Conservation (phyloP, 2,113 vertebrate species). For the Siniperca knerii region DNA sequence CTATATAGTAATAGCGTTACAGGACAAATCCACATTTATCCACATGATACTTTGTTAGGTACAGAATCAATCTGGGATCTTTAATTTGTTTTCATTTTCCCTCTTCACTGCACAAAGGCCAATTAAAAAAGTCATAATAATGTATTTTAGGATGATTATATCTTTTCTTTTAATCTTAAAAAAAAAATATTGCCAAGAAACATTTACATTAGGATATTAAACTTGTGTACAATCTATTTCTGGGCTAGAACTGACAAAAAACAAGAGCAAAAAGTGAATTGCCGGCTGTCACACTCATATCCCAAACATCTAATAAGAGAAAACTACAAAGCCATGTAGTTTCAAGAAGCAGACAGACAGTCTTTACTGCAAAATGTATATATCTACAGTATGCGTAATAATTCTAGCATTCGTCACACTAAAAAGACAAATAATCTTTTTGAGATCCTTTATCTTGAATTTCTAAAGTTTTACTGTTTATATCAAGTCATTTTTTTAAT, state of each 20-base stretch:
- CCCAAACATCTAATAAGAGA: background rate
- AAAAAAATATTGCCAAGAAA: background rate
- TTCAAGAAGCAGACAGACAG: background rate
- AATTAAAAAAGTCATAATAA: background rate
- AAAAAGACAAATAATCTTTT: background rate
- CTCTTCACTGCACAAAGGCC: background rate
- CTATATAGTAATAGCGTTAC: background rate
- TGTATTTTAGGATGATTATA: background rate
- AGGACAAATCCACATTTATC: conserved; percentile 6
- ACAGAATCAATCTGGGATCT: background rate
- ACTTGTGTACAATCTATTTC: background rate
- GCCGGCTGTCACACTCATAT: background rate
- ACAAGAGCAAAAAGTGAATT: background rate
- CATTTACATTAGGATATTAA: background rate
- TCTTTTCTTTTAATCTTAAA: background rate
- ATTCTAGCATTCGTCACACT: background rate
- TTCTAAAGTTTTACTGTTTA: too few relatives aligned
- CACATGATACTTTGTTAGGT: background rate
- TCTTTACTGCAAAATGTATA: background rate
- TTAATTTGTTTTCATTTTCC: conserved; percentile 20
- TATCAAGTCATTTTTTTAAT: background rate
- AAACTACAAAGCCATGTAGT: background rate
- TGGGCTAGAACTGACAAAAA: background rate
- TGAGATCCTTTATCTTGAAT: too few relatives aligned
- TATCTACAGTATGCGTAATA: background rate